Evolutionary conservation across 1,140 invertebrate genomes (phyloP), one percentile per base, ranked within the genome.

Genomic region (Ceratitis capitata): DNA sequence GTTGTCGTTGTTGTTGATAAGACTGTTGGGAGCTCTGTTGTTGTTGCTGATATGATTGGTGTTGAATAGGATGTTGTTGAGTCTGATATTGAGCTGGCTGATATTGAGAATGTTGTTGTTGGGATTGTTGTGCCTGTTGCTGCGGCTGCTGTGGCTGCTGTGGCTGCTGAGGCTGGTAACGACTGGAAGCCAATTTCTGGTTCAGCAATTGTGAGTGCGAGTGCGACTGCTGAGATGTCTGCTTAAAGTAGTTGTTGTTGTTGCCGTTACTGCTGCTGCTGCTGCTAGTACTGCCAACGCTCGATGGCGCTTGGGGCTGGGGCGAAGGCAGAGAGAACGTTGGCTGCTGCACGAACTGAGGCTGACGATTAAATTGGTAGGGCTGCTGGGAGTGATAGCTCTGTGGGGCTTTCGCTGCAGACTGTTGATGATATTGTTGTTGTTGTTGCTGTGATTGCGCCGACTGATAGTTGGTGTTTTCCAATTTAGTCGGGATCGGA

Each of bases 141-240:
- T 16, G 49, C 7, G 58, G 19, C n/a, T 74, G 61, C n/a, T 88
- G 87, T 51, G 86, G 88, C 29, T 87, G 87, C 85, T 89, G 87
- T 84, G 89, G 89, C 9, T 88, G 87, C 39, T 89, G 89, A 74
- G 90, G 87, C 51, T 86, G 85, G 19, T 86, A 84, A 78, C 58
- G 58, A 23, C 51, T 74, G 42, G 85, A 58, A 26, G 83, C 53
- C 90, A 89, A 32, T 88, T 87, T 87, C 87, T 89, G 85, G 87
- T 86, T 85, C 88, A 88, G 92, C 56, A 91, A 91, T 87, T 92
- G 92, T 1, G 92, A 91, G 10, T 92, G 87, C 69, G 92, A 92
- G 85, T 78, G 64, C 14, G 49, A 64, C 39, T 84, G 47, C 23
- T 61, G 92, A 84, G 89, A 45, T 23, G 56, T 56, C 83, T 85